Evolutionary conservation across 2,113 vertebrate genomes (phyloP).

Genomic region (Melospiza melodia): DNA sequence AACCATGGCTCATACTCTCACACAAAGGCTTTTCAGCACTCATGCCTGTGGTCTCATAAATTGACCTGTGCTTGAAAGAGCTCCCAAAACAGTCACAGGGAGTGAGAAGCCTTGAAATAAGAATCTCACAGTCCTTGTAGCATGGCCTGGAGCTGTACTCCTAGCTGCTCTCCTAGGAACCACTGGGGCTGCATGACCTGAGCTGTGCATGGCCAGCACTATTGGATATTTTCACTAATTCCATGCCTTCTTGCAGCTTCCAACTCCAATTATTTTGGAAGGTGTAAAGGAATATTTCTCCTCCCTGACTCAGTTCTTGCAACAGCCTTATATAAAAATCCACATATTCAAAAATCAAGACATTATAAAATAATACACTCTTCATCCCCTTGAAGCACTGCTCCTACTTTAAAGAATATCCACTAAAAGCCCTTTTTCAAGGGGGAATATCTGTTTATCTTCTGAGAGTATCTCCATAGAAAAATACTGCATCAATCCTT

Average conservation of each 20-base stretch:
- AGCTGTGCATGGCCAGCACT: not conserved
- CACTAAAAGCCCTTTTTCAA: slow-evolving; percentile 38
- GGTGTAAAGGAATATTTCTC: not conserved
- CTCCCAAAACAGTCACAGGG: not conserved
- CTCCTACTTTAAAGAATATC: not conserved
- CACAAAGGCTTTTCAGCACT: not conserved
- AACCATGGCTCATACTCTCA: not conserved
- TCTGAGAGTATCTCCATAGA: slow-evolving; percentile 51
- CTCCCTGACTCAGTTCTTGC: not conserved
- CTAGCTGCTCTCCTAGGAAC: not conserved
- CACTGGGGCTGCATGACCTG: not conserved
- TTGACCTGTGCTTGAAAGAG: not conserved
- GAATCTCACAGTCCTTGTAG: not conserved
- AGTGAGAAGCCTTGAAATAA: not conserved
- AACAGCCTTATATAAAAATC: not conserved
- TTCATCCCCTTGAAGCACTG: not conserved
- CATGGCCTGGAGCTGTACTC: not conserved
- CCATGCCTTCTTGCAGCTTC: not conserved
- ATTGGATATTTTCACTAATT: not conserved
- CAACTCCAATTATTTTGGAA: not conserved
- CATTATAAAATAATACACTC: not conserved
- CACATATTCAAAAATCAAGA: not conserved
- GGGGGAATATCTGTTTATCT: slow-evolving; percentile 53
- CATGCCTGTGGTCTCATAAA: not conserved
- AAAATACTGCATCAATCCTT: slow-evolving; percentile 67